Base-by-base conservation (phyloP, 2,113 vertebrate genomes). In the Phodopus roborovskii region DNA sequence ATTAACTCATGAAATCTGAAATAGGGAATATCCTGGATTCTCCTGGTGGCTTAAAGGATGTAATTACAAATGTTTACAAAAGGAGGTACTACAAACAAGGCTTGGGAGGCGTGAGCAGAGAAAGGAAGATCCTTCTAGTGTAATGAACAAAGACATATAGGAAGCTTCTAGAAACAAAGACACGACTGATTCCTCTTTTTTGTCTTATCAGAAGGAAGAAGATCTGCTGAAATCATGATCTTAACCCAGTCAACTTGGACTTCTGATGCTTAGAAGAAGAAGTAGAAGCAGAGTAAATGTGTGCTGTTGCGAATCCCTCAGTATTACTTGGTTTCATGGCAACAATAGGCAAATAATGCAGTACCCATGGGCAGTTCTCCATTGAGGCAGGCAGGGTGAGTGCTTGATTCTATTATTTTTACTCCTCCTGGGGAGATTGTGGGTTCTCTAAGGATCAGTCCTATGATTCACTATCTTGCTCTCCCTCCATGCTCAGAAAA, bases 341-440 rank as follows among this genome's bases (percentile, higher is more conserved):
- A 77, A 48, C 19, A 8, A 11, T 13, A 36, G 70, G 17, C 60
- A 70, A 79, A 1, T 0, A 10, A 82, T 7, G 4, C 6, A 68
- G 53, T 2, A 2, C 9, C 24, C 7, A 26, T 19, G 13, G 39
- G 36, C 22, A 7, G 4, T 12, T 30, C 10, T 50, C 39, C 30
- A 1, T 0, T 5, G 20, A 42, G 19, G 0, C n/a, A 3, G 8
- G 20, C 9, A 22, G 56, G 11, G 1, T 42, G 6, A 45, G 48
- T 2, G 30, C 8, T 1, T 30, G 74, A 17, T 48, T 39, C 66
- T 77, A 7, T 45, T 62, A 53, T 68, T 58, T 73, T 73, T 58
- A 64, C 4, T 50, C 6, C 33, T 11, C 53, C 77, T 17, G 53
- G 68, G 50, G 75, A 24, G 28, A 42, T 9, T 13, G 1, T 36